Evolutionary conservation across 2,113 vertebrate species (phyloP).

Genomic region (Pampusana beccarii): DNA sequence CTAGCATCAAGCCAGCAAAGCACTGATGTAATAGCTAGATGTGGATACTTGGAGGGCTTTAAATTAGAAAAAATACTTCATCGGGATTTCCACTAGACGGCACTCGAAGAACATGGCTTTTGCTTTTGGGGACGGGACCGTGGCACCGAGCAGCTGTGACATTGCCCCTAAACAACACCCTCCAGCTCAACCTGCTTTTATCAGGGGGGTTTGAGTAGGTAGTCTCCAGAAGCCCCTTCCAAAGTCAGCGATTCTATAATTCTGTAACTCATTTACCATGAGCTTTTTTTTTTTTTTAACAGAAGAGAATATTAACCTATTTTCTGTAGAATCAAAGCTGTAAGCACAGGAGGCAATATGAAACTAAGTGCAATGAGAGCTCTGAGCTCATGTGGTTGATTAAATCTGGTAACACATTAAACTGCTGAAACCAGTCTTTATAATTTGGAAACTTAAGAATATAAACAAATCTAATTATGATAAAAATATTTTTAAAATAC

Average conservation of each 20-base stretch:
- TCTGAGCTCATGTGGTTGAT: background rate
- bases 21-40: background rate
- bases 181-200: background rate
- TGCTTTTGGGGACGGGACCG: fast-evolving
- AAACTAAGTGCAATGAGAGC: background rate
- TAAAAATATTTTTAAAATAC: background rate
- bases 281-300: background rate
- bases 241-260: background rate
- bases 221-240: background rate
- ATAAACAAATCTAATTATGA: background rate
- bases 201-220: background rate
- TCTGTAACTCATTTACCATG: background rate
- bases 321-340: background rate
- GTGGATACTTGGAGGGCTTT: background rate
- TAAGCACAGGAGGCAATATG: background rate
- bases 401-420: background rate
- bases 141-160: background rate
- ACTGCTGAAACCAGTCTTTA: background rate
- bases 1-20: background rate
- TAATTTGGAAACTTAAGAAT: background rate
- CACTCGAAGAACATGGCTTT: background rate
- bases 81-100: background rate
- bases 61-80: background rate
- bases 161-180: background rate
- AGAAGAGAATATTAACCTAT: background rate